phyloP scores from a whole-genome alignment of 2,888 invertebrate species.

The Phragmatobia fuliginosa region DNA sequence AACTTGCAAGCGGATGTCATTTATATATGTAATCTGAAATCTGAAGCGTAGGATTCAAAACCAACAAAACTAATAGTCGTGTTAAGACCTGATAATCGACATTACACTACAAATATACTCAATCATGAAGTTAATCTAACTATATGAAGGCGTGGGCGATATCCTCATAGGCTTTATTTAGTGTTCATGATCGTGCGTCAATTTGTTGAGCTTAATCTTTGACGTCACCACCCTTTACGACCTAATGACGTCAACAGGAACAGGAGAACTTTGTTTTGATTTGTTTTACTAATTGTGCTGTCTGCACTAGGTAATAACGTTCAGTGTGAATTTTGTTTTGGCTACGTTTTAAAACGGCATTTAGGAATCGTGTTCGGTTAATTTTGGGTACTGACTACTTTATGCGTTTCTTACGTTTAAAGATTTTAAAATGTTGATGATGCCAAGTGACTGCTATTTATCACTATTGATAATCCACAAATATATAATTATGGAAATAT shows the following conservation, averaged over 20 bases:
- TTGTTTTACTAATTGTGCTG: conserved; percentile 45
- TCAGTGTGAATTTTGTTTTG: conserved; percentile 51
- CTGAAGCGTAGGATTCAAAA: not conserved
- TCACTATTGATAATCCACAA: not conserved
- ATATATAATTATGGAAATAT: not conserved
- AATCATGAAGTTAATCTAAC: conserved; percentile 60
- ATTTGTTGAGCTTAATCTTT: conserved; percentile 73
- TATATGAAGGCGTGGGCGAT: conserved; percentile 74
- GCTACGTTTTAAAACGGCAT: conserved; percentile 41
- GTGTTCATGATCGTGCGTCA: conserved; percentile 74
- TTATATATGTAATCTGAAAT: not conserved
- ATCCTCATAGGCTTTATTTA: conserved; percentile 59
- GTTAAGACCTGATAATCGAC: conserved; percentile 29
- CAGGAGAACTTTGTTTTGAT: conserved; percentile 61
- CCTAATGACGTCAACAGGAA: conserved; percentile 38
- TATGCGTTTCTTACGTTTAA: conserved; percentile 11
- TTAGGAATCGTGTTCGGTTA: conserved; percentile 15
- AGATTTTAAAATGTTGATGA: not conserved
- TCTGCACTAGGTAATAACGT: conserved; percentile 45
- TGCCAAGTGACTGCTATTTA: not conserved
- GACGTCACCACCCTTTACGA: conserved; percentile 69
- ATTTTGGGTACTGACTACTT: conserved; percentile 2
- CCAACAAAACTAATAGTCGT: not conserved
- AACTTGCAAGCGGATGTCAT: not conserved
- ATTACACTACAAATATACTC: conserved; percentile 30